A percentile compares a stretch with the other conserved stretches of the same genome.
phyloP scores from a whole-genome alignment of 2,113 vertebrate species.

The Oreochromis aureus region DNA sequence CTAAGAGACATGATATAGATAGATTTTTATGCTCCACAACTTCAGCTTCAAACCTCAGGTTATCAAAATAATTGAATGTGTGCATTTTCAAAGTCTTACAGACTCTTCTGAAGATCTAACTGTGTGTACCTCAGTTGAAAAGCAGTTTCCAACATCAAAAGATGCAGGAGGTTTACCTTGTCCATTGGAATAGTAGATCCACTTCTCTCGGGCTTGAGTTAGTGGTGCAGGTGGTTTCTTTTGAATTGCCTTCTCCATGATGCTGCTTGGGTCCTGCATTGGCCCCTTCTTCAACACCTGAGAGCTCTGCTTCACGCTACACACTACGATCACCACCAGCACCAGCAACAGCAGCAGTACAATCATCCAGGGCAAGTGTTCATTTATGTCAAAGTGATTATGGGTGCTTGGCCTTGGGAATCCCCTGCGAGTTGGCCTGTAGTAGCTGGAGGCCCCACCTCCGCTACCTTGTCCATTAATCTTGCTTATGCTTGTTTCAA shows the following conservation, averaged over 20 bases:
- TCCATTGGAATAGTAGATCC: slow-evolving; percentile 92
- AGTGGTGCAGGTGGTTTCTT: slow-evolving; percentile 77
- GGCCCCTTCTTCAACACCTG: slow-evolving; percentile 91
- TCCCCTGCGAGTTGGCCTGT: slow-evolving; percentile 79
- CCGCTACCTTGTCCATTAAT: slow-evolving; percentile 11
- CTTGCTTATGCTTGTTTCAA: slow-evolving; percentile 3
- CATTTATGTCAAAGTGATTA: slow-evolving; percentile 94
- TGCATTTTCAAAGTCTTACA: not conserved
- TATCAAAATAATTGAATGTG: not conserved
- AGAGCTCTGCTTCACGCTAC: slow-evolving; percentile 91
- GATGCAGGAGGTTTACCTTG: slow-evolving; percentile 78
- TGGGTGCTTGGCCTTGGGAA: slow-evolving; percentile 76
- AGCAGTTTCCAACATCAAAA: not conserved
- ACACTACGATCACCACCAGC: slow-evolving; percentile 90
- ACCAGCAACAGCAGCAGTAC: slow-evolving; percentile 90
- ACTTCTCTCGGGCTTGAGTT: slow-evolving; percentile 84
- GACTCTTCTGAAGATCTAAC: not conserved
- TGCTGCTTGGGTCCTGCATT: slow-evolving; percentile 90
- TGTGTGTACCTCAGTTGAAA: not conserved
- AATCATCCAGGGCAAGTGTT: slow-evolving; percentile 98
- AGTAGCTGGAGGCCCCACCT: slow-evolving; percentile 32
- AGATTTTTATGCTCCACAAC: not conserved
- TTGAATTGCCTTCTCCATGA: slow-evolving; percentile 89
- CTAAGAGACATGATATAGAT: not conserved
- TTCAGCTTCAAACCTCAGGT: not conserved